phyloP scores from a whole-genome alignment of 2,888 invertebrate species.

The Artemia sinica region DNA sequence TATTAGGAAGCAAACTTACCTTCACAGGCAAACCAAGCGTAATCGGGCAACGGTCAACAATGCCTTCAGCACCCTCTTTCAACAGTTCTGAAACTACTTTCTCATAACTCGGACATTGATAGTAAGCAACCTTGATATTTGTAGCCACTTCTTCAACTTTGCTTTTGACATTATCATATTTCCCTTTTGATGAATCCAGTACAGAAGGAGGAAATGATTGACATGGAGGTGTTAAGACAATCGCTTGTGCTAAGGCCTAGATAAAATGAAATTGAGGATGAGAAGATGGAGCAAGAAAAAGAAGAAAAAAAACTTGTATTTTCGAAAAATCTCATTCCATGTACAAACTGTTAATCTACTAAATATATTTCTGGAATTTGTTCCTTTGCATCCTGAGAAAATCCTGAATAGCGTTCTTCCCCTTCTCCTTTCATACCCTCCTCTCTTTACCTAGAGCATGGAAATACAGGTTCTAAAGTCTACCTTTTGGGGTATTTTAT shows the following conservation, averaged over 20 bases:
- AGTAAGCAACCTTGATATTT: slow-evolving; percentile 76
- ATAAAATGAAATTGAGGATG: slow-evolving; percentile 20
- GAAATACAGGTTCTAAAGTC: too few relatives aligned
- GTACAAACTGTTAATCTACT: not conserved
- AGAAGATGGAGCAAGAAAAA: too few relatives aligned
- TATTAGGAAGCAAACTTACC: not conserved
- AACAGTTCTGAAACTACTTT: slow-evolving; percentile 59
- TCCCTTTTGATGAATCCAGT: slow-evolving; percentile 44
- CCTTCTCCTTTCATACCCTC: too few relatives aligned
- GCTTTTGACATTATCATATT: slow-evolving; percentile 52
- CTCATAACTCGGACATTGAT: slow-evolving; percentile 90
- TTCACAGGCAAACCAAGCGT: slow-evolving; percentile 83
- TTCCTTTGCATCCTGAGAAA: too few relatives aligned
- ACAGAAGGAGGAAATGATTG: slow-evolving; percentile 45
- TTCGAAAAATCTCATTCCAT: not conserved
- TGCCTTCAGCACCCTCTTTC: slow-evolving; percentile 49
- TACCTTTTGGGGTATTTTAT: too few relatives aligned
- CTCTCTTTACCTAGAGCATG: too few relatives aligned
- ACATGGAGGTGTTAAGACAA: slow-evolving; percentile 56
- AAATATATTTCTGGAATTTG: too few relatives aligned
- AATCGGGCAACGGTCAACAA: slow-evolving; percentile 64
- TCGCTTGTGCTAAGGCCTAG: slow-evolving; percentile 70
- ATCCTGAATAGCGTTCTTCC: too few relatives aligned
- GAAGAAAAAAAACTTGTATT: too few relatives aligned
- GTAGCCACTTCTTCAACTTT: slow-evolving; percentile 54